These are phyloP conservation scores for Blera fallax DNA, from an alignment of 2,888 invertebrate genomes.

Conservation along the genomic window DNA sequence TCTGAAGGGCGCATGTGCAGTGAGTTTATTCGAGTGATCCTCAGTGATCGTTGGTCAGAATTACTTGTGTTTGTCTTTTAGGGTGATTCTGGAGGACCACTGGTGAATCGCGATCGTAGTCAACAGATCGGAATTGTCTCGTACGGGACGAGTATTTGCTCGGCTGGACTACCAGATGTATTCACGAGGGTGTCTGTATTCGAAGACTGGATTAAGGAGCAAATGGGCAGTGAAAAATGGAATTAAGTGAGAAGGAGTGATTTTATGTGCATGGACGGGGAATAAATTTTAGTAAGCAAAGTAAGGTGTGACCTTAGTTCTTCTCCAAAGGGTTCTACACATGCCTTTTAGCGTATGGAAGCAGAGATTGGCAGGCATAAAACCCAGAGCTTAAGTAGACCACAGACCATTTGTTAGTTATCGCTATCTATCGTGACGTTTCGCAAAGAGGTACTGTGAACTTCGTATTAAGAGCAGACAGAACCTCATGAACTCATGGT, in stretches of 20 bases:
- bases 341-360: too few relatives aligned
- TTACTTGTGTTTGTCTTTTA: conserved; percentile 49
- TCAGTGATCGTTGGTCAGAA: background rate
- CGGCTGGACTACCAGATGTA: conserved; percentile 78
- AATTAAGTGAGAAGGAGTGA: background rate
- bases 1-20: conserved; percentile 79
- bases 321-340: too few relatives aligned
- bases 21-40: conserved; percentile 69
- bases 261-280: too few relatives aligned
- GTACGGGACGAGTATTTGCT: conserved; percentile 76
- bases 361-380: too few relatives aligned
- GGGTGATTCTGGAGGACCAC: conserved; percentile 81
- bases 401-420: too few relatives aligned
- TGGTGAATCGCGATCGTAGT: conserved; percentile 74
- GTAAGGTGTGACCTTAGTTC: too few relatives aligned
- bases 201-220: conserved; percentile 78
- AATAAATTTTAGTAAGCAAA: too few relatives aligned
- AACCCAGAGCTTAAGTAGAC: too few relatives aligned
- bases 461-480: too few relatives aligned
- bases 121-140: conserved; percentile 78
- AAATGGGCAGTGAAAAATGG: conserved; percentile 69
- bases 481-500: too few relatives aligned
- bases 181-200: conserved; percentile 81
- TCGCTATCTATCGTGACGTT: too few relatives aligned
- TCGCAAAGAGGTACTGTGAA: too few relatives aligned